These are phyloP conservation scores for Perccottus glenii DNA, from an alignment of 2,113 vertebrate species.

Conservation along the genomic window DNA sequence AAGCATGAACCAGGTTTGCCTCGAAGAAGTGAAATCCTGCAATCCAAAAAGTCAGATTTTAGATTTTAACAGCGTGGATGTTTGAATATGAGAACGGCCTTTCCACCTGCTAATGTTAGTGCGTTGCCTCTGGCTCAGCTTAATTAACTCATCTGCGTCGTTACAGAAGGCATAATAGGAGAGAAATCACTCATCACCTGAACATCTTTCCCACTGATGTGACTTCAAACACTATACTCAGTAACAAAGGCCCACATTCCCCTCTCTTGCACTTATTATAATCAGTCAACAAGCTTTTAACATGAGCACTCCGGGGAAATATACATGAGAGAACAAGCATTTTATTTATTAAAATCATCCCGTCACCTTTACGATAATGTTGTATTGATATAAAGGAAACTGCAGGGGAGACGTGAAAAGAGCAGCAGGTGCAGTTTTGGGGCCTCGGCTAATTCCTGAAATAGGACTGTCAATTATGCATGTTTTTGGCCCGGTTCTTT, in stretches of 20 bases:
- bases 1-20: neutral
- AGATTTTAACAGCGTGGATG: conserved; percentile 48
- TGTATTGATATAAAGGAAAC: conserved; percentile 11
- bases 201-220: conserved; percentile 66
- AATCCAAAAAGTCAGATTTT: neutral
- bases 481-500: conserved; percentile 61
- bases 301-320: conserved; percentile 38
- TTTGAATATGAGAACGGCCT: conserved; percentile 52
- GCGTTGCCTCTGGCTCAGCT: conserved; percentile 64
- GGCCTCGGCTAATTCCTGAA: conserved; percentile 72
- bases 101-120: conserved; percentile 60
- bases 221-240: conserved; percentile 60
- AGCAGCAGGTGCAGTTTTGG: conserved; percentile 56
- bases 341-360: conserved; percentile 41
- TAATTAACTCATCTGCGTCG: conserved; percentile 72
- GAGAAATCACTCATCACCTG: conserved; percentile 65
- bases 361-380: conserved; percentile 16
- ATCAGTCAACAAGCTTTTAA: conserved; percentile 44
- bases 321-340: conserved; percentile 19
- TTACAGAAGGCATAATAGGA: conserved; percentile 63
- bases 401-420: conserved; percentile 48
- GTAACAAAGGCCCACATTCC: conserved; percentile 35
- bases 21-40: neutral
- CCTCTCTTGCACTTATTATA: conserved; percentile 43
- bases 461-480: conserved; percentile 76